A percentile compares a stretch with the other conserved stretches of the same genome.
Evolutionary conservation across 2,797 vertebrate genomes (phyloP).

Genomic region (Hozukius guyotensis): DNA sequence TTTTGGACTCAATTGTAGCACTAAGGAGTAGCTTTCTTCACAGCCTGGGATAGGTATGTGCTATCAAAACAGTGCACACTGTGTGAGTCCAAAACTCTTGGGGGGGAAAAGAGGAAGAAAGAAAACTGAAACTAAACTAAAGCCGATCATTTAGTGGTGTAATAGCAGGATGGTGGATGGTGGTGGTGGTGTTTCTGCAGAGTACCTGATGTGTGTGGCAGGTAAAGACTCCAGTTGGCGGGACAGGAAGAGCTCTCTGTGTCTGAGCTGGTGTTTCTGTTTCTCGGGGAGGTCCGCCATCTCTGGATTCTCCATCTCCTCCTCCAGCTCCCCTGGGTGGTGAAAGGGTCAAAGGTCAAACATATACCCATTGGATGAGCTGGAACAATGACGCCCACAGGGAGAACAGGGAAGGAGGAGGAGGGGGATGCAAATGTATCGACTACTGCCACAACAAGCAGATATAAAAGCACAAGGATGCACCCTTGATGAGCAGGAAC

Average conservation of each 20-base stretch:
- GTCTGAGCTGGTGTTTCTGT: slow-evolving; percentile 95
- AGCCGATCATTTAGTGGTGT: neutral
- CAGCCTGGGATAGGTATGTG: neutral
- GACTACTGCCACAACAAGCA: slow-evolving; percentile 8
- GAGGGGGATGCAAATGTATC: slow-evolving; percentile 7
- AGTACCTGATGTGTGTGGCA: slow-evolving; percentile 96
- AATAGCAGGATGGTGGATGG: accelerated
- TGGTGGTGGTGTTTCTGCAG: neutral
- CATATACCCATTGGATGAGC: slow-evolving; percentile 47
- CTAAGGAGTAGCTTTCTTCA: neutral
- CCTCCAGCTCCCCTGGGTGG: slow-evolving; percentile 93
- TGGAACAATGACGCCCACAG: slow-evolving; percentile 45
- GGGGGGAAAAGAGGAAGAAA: neutral
- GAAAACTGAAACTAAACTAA: neutral
- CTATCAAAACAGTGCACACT: neutral
- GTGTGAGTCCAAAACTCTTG: neutral
- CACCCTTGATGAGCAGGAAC: slow-evolving; percentile 53
- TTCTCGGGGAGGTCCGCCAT: slow-evolving; percentile 95
- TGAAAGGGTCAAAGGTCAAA: slow-evolving; percentile 54
- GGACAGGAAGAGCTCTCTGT: slow-evolving; percentile 95
- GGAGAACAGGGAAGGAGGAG: neutral
- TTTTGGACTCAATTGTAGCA: neutral
- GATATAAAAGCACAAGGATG: slow-evolving; percentile 31
- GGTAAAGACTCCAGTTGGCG: slow-evolving; percentile 96
- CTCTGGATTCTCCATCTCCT: slow-evolving; percentile 97